A percentile compares a stretch with the other conserved stretches of the same genome.
Evolutionary conservation across 2,113 vertebrate genomes (phyloP).

Genomic region (Corythornis madagascariensis): DNA sequence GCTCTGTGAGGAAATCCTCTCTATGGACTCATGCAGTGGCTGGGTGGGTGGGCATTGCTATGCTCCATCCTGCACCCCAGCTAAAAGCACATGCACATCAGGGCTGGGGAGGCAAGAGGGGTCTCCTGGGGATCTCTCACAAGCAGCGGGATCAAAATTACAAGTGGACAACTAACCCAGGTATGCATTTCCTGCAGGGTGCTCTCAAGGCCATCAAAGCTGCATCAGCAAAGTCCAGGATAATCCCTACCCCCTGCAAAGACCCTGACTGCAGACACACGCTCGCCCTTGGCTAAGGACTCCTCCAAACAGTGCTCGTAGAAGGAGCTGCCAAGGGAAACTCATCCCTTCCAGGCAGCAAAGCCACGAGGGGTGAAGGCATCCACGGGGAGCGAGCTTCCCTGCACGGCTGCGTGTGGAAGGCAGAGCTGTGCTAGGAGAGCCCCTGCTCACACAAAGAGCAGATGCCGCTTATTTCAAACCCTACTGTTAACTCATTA

Average conservation of each 20-base stretch:
- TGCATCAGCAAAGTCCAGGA: not conserved
- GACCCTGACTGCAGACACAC: fast-evolving
- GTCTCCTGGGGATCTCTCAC: not conserved
- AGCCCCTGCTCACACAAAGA: constrained; percentile 32
- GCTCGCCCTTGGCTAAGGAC: too few species aligned
- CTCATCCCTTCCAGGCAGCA: not conserved
- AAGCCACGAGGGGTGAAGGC: not conserved
- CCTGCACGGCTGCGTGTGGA: not conserved
- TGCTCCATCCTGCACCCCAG: fast-evolving
- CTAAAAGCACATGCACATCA: fast-evolving
- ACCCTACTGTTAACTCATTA: constrained; percentile 67
- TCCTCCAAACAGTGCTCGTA: fast-evolving
- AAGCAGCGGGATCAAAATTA: too few species aligned
- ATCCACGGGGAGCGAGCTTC: fast-evolving
- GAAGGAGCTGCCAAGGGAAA: not conserved
- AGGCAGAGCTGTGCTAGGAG: constrained; percentile 9
- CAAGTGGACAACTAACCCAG: not conserved
- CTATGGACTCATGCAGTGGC: fast-evolving
- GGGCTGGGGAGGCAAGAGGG: not conserved
- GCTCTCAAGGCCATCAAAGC: fast-evolving
- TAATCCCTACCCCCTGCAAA: not conserved
- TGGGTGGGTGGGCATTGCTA: too few species aligned
- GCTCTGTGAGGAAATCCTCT: not conserved
- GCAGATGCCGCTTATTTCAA: constrained; percentile 70
- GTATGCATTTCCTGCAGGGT: fast-evolving